Conservation (phyloP, 1,140 invertebrate species). For the Trinorchestia longiramus region DNA sequence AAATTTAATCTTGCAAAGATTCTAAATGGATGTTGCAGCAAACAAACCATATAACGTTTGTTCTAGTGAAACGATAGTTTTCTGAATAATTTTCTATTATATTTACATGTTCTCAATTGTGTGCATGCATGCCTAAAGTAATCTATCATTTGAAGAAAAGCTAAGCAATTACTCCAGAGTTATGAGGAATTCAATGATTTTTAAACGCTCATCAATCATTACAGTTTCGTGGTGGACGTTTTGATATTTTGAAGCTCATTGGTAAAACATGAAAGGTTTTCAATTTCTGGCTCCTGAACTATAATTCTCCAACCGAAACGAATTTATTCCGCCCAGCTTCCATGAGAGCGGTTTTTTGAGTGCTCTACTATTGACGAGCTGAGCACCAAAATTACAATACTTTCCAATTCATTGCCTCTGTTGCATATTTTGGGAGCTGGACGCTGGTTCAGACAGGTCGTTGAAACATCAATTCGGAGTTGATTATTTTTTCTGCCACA, state of each 20-base stretch:
- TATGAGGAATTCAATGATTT: background rate
- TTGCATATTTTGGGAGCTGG: background rate
- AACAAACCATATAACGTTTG: background rate
- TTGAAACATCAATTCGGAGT: background rate
- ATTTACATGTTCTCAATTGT: background rate
- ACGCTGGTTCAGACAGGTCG: conserved; percentile 2
- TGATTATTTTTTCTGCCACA: background rate
- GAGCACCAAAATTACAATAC: background rate
- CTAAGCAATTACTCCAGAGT: background rate
- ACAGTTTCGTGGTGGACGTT: background rate
- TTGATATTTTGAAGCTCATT: background rate
- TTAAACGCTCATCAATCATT: background rate
- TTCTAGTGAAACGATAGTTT: background rate
- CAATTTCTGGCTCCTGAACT: background rate
- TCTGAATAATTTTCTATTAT: background rate
- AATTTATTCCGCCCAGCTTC: background rate
- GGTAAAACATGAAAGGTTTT: conserved; percentile 15
- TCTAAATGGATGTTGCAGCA: background rate
- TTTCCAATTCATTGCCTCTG: conserved; percentile 1
- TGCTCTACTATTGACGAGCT: background rate
- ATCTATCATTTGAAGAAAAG: background rate
- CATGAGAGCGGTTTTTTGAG: background rate
- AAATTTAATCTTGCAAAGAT: background rate
- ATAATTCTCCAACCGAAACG: conserved; percentile 18
- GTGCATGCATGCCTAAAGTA: background rate